phyloP scores from a whole-genome alignment of 2,797 vertebrate genomes.

The Protosalanx chinensis region DNA sequence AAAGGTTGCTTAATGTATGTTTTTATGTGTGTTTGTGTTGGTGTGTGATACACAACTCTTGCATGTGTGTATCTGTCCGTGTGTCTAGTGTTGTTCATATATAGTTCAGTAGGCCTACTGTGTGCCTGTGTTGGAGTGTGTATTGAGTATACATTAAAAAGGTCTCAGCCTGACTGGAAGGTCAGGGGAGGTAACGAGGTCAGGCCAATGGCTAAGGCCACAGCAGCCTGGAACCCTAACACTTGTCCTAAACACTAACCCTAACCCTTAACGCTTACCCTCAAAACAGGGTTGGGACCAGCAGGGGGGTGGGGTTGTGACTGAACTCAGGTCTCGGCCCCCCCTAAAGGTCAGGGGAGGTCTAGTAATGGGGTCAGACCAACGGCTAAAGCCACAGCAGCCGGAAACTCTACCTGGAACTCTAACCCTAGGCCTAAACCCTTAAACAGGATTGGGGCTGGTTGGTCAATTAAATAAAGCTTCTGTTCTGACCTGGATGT shows the following conservation, averaged over 20 bases:
- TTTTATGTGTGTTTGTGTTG: not conserved
- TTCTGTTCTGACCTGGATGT: too few species aligned
- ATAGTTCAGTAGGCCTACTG: constrained; percentile 9
- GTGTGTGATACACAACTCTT: constrained; percentile 30
- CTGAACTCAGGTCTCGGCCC: not conserved
- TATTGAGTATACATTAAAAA: not conserved
- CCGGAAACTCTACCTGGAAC: too few species aligned
- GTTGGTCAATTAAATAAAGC: too few species aligned
- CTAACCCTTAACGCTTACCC: too few species aligned
- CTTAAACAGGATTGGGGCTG: too few species aligned
- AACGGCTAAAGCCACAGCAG: too few species aligned
- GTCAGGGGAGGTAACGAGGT: not conserved
- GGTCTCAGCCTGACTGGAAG: not conserved
- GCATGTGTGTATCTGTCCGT: constrained; percentile 47
- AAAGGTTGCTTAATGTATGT: constrained; percentile 37
- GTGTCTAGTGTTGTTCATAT: constrained; percentile 51
- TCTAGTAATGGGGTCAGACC: not conserved
- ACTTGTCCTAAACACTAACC: too few species aligned
- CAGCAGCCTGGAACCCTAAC: too few species aligned
- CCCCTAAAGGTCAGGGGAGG: not conserved
- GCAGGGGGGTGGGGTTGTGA: too few species aligned
- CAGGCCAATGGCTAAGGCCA: too few species aligned
- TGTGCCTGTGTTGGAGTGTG: not conserved
- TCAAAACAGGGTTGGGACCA: too few species aligned
- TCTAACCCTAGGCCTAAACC: too few species aligned